Evolutionary conservation across 2,113 vertebrate species (phyloP).

Genomic region (Clarias macrocephalus): DNA sequence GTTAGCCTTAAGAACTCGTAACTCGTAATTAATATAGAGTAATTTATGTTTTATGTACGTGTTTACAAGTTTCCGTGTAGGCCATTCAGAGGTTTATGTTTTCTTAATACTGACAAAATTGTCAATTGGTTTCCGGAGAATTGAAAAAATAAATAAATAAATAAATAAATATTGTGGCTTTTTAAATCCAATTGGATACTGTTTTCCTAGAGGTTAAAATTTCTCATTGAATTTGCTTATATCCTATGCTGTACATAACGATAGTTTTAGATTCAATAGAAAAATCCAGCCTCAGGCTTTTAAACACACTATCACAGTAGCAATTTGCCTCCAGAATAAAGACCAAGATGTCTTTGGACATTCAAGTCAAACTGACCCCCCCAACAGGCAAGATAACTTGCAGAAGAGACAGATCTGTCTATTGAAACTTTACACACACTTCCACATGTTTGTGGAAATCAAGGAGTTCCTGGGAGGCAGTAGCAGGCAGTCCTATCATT

Average conservation of each 20-base stretch:
- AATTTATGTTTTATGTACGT: neutral
- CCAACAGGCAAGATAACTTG: no score
- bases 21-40: no score
- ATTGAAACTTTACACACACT: no score
- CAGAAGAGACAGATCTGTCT: no score
- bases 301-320: neutral
- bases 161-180: no score
- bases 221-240: slow-evolving; percentile 28
- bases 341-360: neutral
- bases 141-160: no score
- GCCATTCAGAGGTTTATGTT: neutral
- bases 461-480: no score
- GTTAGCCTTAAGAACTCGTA: no score
- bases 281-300: neutral
- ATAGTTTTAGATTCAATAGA: neutral
- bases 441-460: no score
- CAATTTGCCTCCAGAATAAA: neutral
- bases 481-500: no score
- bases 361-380: no score
- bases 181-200: neutral
- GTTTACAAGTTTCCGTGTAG: neutral
- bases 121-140: neutral
- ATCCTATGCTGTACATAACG: neutral
- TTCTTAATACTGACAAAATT: neutral
- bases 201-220: neutral